Evolutionary conservation across 1,140 invertebrate species (phyloP).

Genomic region (Hormaphis cornu): DNA sequence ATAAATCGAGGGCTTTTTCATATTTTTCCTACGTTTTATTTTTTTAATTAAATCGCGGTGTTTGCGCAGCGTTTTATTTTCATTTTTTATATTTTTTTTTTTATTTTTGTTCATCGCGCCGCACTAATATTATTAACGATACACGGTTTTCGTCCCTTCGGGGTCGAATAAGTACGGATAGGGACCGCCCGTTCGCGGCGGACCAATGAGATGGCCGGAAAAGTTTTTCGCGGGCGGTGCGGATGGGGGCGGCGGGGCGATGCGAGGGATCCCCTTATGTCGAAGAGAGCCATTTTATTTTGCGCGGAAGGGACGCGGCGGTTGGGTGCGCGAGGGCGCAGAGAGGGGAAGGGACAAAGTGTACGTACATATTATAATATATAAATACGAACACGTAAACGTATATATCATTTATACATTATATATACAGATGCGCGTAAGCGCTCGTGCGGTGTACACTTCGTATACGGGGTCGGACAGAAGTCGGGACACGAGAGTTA

Average conservation of each 20-base stretch:
- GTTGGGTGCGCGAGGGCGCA: not conserved
- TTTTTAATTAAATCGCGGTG: conserved; percentile 30
- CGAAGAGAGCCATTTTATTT: conserved; percentile 32
- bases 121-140: conserved; percentile 32
- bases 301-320: not conserved
- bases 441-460: too few relatives aligned
- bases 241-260: conserved; percentile 9
- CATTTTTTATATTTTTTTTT: too few relatives aligned
- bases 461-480: too few relatives aligned
- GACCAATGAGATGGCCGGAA: conserved; percentile 26
- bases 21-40: conserved; percentile 28
- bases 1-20: conserved; percentile 29
- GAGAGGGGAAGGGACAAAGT: conserved; percentile 10
- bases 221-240: conserved; percentile 24
- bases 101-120: too few relatives aligned
- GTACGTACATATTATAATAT: not conserved
- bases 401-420: too few relatives aligned
- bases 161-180: conserved; percentile 26
- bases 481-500: too few relatives aligned
- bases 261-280: conserved; percentile 29
- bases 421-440: too few relatives aligned
- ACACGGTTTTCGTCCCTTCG: conserved; percentile 18
- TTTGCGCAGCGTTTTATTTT: not conserved
- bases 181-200: conserved; percentile 23
- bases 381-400: not conserved